phyloP scores from a whole-genome alignment of 2,888 invertebrate species.

The Mesorhabditis spiculigera region DNA sequence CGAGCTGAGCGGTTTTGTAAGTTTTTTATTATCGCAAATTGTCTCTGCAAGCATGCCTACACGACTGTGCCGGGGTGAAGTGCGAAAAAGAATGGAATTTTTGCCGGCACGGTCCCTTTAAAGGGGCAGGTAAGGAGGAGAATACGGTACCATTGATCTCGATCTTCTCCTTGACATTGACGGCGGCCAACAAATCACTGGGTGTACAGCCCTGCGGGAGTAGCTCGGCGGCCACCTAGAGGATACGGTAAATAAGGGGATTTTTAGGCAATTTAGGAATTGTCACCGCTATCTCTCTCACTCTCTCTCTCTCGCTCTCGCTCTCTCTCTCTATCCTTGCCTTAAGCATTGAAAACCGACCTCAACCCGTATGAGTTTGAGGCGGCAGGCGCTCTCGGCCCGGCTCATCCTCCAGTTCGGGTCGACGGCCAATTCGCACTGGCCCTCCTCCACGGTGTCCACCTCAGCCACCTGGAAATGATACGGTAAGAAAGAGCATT shows the following conservation, averaged over 20 bases:
- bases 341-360: neutral
- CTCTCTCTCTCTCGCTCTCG: too few relatives aligned
- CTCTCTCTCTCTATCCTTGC: too few relatives aligned
- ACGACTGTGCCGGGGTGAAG: too few relatives aligned
- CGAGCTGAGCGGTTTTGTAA: too few relatives aligned
- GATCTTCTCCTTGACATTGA: conserved; percentile 58
- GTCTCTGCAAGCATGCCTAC: too few relatives aligned
- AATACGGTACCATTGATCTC: conserved; percentile 50
- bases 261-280: conserved; percentile 1
- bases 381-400: conserved; percentile 37
- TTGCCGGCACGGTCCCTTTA: too few relatives aligned
- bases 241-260: conserved; percentile 2
- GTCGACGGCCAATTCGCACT: conserved; percentile 32
- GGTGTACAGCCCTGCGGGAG: conserved; percentile 38
- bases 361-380: neutral
- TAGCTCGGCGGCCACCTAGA: conserved; percentile 30
- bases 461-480: conserved; percentile 37
- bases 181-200: conserved; percentile 40
- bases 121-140: neutral
- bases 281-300: neutral
- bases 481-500: conserved; percentile 8
- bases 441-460: conserved; percentile 28
- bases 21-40: too few relatives aligned
- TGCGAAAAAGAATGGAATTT: too few relatives aligned
- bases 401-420: conserved; percentile 31